phyloP scores from a whole-genome alignment of 2,113 vertebrate genomes.

The Phoxinus phoxinus region DNA sequence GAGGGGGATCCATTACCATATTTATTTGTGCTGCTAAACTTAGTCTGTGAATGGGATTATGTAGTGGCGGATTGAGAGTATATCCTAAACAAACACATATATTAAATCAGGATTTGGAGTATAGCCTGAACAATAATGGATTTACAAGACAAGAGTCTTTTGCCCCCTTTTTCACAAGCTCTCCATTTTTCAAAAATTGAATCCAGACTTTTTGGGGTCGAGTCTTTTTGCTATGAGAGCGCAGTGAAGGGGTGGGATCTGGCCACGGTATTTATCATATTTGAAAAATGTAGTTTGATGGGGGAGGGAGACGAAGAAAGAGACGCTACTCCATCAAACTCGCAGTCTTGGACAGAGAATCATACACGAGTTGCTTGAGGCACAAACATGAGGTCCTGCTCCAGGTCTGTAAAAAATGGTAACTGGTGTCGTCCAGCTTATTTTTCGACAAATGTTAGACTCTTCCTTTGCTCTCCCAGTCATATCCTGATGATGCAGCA shows the following conservation, averaged over 20 bases:
- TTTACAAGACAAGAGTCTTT: conserved; percentile 71
- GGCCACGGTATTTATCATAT: conserved; percentile 56
- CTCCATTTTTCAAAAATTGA: conserved; percentile 76
- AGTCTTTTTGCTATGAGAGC: conserved; percentile 50
- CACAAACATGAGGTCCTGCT: background rate
- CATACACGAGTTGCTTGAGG: background rate
- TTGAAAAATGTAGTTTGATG: conserved; percentile 56
- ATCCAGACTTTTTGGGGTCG: conserved; percentile 69
- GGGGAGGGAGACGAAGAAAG: conserved; percentile 16
- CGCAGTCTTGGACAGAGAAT: background rate
- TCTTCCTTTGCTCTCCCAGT: conserved; percentile 25
- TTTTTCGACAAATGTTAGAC: background rate
- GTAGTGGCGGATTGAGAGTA: conserved; percentile 69
- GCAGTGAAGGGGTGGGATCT: conserved; percentile 49
- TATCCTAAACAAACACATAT: conserved; percentile 70
- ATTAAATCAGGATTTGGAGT: conserved; percentile 70
- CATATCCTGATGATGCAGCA: conserved; percentile 28
- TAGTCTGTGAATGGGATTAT: conserved; percentile 71
- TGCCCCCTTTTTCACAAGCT: conserved; percentile 55
- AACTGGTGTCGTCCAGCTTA: background rate
- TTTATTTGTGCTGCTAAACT: conserved; percentile 90
- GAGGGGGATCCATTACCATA: conserved; percentile 78
- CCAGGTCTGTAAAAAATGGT: background rate
- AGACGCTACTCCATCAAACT: conserved; percentile 23
- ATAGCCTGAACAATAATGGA: conserved; percentile 73